Conservation (phyloP, 2,113 vertebrate genomes). For the Gnathonemus echidnorhynchus region DNA sequence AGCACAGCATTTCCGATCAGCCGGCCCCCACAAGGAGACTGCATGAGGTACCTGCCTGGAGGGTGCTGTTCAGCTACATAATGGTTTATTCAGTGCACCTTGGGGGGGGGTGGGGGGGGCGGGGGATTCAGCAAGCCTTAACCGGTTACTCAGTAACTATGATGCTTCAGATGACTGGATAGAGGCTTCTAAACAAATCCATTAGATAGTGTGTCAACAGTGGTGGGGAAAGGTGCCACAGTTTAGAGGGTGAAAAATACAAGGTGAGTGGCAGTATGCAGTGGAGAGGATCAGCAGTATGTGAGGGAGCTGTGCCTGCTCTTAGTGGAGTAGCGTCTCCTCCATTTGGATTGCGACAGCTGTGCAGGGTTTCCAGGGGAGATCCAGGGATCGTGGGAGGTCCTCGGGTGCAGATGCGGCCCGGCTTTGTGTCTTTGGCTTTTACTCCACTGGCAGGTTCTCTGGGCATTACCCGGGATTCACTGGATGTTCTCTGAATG, state of each 20-base stretch:
- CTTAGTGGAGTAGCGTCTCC: background rate
- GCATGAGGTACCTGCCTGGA: background rate
- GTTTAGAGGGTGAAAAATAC: background rate
- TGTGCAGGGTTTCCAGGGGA: background rate
- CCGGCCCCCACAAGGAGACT: background rate
- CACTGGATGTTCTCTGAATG: background rate
- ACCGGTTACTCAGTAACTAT: slow-evolving; percentile 1
- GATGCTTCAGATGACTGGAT: background rate
- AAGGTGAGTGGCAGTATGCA: background rate
- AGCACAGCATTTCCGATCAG: background rate
- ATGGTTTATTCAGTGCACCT: background rate
- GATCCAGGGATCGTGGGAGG: background rate
- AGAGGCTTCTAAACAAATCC: background rate
- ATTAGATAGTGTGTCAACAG: background rate
- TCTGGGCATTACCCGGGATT: background rate
- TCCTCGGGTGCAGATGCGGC: background rate
- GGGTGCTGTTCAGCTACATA: background rate
- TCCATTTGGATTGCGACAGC: background rate
- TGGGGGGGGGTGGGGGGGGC: background rate
- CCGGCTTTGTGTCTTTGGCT: background rate
- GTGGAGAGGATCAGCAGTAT: background rate
- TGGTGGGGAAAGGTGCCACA: background rate
- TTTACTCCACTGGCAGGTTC: background rate
- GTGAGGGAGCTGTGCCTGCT: background rate
- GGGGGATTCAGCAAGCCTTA: background rate